Evolutionary conservation across 2,113 vertebrate species (phyloP).

Genomic region (Seriola aureovittata): DNA sequence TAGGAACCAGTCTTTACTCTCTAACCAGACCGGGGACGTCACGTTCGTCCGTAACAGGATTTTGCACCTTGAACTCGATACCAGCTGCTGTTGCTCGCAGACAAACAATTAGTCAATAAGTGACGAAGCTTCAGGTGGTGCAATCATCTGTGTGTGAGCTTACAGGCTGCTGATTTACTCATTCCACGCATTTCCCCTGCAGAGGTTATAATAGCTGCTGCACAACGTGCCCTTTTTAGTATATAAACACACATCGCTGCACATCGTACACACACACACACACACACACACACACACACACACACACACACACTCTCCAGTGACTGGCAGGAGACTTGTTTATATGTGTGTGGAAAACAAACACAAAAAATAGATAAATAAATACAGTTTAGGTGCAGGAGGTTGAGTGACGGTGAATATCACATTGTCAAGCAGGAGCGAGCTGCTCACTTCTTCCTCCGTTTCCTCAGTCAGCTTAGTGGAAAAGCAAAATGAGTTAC

Average conservation of each 20-base stretch:
- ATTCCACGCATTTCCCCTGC: constrained; percentile 31
- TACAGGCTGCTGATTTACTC: constrained; percentile 41
- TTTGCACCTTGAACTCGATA: background rate
- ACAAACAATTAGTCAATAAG: constrained; percentile 61
- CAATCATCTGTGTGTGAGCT: constrained; percentile 44
- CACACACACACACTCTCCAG: background rate
- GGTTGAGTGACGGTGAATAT: background rate
- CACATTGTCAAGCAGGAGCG: background rate
- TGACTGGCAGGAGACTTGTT: background rate
- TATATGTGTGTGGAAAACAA: background rate
- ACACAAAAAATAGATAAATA: background rate
- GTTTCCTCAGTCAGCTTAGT: constrained; percentile 5
- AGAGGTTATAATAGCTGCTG: constrained; percentile 36
- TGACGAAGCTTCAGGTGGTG: constrained; percentile 58
- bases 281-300: background rate
- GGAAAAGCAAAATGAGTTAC: background rate
- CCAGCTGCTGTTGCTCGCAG: constrained; percentile 44
- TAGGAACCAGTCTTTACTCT: background rate
- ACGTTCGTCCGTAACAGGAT: background rate
- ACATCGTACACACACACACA: background rate
- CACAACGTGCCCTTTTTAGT: constrained; percentile 34
- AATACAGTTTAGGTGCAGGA: background rate
- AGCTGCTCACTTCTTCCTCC: background rate
- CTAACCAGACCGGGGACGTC: background rate
- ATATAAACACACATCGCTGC: background rate